Base-by-base conservation (phyloP, 2,888 invertebrate species). In the Meiosimyza platycephala region DNA sequence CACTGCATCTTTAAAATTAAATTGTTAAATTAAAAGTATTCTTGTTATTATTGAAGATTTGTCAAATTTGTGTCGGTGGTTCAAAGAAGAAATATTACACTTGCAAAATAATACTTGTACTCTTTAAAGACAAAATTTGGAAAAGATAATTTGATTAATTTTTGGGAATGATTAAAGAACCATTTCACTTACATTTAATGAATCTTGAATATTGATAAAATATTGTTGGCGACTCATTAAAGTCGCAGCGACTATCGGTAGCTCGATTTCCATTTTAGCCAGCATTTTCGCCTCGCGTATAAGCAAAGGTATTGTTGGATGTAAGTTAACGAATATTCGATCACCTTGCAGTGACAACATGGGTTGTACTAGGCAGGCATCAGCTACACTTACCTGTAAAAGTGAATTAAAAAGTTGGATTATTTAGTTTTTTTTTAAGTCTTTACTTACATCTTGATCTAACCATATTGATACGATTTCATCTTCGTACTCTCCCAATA, bases 281-380 rank as follows among this genome's bases (percentile, higher is more conserved):
- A 96, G 90, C 82, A 95, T 93, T 83, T 95, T 95, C 0, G 95
- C 92, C 85, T 97, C 96, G 47, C 95, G 89, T 69, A 96, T 93
- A 52, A 96, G 88, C 47, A 95, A 87, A 6, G 91, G 90, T 59
- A 95, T 91, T 0, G 93, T 92, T 48, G 90, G 90, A 84, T 95
- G 95, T 51, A 95, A 85, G 82, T 95, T 95, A 0, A 95, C 94
- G 75, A 90, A 90, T 6, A 95, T 88, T 72, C 90, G 90, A 48
- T 93, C 93, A 6, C 85, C 85, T 76, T 87, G 87, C 3, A 88
- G 77, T 11, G 83, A 83, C 15, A 88, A 76, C 57, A 88, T 76
- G 0, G 86, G 86, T 77, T 87, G 87, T 55, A 88, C 62, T 0
- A 88, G 78, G 60, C 88, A 87, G 3, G 86, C 85, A 80, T 88